phyloP scores from a whole-genome alignment of 2,888 invertebrate genomes.

The Leistus spinibarbis region DNA sequence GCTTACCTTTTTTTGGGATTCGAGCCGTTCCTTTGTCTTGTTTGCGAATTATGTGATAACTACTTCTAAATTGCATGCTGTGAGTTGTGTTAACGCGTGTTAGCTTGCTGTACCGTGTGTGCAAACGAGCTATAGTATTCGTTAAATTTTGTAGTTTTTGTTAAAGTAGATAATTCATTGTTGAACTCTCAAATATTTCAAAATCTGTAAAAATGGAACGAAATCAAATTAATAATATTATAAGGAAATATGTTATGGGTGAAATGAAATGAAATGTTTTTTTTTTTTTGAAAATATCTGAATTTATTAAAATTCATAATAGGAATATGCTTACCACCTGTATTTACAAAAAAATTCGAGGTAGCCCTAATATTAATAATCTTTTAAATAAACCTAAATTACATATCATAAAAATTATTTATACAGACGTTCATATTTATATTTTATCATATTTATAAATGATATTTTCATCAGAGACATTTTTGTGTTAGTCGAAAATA shows the following conservation, averaged over 20 bases:
- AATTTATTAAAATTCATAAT: conserved; percentile 52
- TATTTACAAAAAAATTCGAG: conserved; percentile 52
- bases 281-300: conserved; percentile 45
- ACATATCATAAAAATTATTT: not conserved
- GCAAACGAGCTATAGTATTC: too few species aligned
- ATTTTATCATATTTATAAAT: not conserved
- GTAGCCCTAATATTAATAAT: conserved; percentile 50
- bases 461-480: conserved; percentile 5
- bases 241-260: not conserved
- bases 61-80: not conserved
- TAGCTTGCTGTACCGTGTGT: too few species aligned
- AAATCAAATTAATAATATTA: not conserved
- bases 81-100: not conserved
- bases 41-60: too few species aligned
- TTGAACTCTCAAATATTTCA: too few species aligned
- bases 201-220: not conserved
- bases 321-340: conserved; percentile 58
- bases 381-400: conserved; percentile 34
- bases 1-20: not conserved
- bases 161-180: not conserved
- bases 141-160: too few species aligned
- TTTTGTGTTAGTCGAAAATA: not conserved
- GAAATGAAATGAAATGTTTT: conserved; percentile 6
- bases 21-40: too few species aligned
- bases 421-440: not conserved